These are phyloP conservation scores for Neodiprion virginianus DNA, from an alignment of 1,140 invertebrate genomes.

Conservation along the genomic window DNA sequence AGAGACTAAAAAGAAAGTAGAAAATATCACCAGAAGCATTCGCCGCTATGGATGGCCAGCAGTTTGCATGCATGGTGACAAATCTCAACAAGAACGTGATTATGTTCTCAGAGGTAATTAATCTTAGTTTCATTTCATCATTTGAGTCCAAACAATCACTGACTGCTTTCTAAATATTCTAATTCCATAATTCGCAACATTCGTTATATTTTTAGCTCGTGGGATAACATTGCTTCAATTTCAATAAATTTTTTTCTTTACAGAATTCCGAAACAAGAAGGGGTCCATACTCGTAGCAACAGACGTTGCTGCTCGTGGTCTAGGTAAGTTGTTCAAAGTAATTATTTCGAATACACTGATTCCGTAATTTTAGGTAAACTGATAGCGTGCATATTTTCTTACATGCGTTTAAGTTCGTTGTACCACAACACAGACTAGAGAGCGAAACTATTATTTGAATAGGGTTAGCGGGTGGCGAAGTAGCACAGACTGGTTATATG, in stretches of 20 bases:
- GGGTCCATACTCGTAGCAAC: conserved; percentile 95
- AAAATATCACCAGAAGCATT: conserved; percentile 90
- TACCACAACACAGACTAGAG: too few species aligned
- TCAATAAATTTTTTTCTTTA: conserved; percentile 31
- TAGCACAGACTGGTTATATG: conserved; percentile 64
- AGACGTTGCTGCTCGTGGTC: conserved; percentile 96
- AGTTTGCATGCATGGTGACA: conserved; percentile 96
- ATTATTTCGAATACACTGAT: conserved; percentile 19
- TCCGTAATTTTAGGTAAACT: neutral
- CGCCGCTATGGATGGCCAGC: conserved; percentile 90
- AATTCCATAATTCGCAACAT: conserved; percentile 15
- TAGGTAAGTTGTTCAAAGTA: conserved; percentile 78
- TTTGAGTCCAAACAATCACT: conserved; percentile 13
- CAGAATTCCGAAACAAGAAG: conserved; percentile 92
- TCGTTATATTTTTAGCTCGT: neutral
- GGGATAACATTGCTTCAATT: conserved; percentile 8
- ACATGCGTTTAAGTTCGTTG: too few species aligned
- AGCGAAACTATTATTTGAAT: too few species aligned
- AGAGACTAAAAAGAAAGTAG: conserved; percentile 96
- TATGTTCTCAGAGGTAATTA: conserved; percentile 83
- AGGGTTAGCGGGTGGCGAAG: conserved; percentile 53
- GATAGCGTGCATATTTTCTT: too few species aligned
- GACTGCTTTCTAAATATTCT: neutral
- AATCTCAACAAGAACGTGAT: conserved; percentile 95
- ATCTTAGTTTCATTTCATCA: conserved; percentile 15